A percentile compares a stretch with the other conserved stretches of the same genome.
Conservation (phyloP, 2,797 vertebrate genomes). For the Thamnophis elegans region DNA sequence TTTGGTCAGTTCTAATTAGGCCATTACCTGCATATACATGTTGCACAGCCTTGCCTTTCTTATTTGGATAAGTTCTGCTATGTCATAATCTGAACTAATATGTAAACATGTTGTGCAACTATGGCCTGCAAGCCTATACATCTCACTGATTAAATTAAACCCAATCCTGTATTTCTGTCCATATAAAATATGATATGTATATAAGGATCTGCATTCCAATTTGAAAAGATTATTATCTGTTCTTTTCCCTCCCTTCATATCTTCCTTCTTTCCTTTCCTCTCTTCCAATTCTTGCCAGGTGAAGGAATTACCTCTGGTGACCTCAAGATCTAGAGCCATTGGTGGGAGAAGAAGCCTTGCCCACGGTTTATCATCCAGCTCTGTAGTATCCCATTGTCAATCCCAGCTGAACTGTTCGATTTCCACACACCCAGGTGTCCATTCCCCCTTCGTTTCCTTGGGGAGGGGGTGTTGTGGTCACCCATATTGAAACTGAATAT, state of each 20-base stretch:
- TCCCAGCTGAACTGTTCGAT: background rate
- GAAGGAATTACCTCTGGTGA: background rate
- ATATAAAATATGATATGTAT: background rate
- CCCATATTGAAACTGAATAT: background rate
- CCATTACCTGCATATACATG: background rate
- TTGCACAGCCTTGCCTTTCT: background rate
- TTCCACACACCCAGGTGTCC: slow-evolving; percentile 5
- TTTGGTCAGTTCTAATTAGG: background rate
- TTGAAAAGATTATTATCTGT: background rate
- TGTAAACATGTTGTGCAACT: background rate
- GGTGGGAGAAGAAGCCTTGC: background rate
- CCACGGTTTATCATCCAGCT: background rate
- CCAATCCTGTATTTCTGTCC: background rate
- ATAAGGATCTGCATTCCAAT: background rate
- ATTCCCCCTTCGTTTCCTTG: background rate
- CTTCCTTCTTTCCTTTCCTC: background rate
- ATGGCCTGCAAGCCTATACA: background rate
- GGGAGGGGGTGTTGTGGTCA: background rate
- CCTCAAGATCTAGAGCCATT: background rate
- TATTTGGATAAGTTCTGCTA: background rate
- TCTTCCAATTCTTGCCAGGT: background rate
- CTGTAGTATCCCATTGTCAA: background rate
- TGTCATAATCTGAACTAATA: background rate
- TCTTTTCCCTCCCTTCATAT: too few species aligned
- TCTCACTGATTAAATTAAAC: background rate